Base-by-base conservation (phyloP, 2,113 vertebrate species). In the Lota lota region DNA sequence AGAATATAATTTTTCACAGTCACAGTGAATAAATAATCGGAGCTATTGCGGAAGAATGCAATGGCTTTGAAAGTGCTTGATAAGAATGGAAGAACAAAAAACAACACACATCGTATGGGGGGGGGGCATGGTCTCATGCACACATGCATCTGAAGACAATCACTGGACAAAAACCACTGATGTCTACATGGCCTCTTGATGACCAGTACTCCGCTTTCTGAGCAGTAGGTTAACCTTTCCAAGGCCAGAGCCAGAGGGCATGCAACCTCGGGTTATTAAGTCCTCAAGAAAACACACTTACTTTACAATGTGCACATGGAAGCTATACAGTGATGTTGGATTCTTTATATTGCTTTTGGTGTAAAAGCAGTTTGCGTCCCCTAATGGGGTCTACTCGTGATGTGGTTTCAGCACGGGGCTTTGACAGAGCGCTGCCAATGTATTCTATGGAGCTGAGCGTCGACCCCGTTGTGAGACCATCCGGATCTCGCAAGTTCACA, bases 41-140 rank as follows among this genome's bases (percentile, higher is more conserved):
- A 83, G 79, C 86, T 89, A 88, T 87, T 90, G 89, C 89, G 15
- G 78, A 71, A 69, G 84, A 85, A 88, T 88, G 77, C n/a, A 54
- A 72, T 88, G 84, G 83, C 80, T 87, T 81, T 40, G 5, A 78
- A 83, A 79, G 83, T 87, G 85, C 76, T 75, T 69, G 40, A 73
- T 21, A 81, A 84, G 68, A 36, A 24, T 80, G 15, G 20, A 86
- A 79, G 72, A 22, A 80, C 22, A 19, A 5, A 59, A 68, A n/a
- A 8, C 7, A 73, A 18, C 19, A 33, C 54, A 47, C 36, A 17
- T 79, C 66, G 62, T 85, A 77, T 85, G 87, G 87, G 78, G 66
- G 51, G 62, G 63, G 74, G 0, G 65, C 57, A 56, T 64, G 53
- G 53, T 56, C 53, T n/a, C 86, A 76, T 79, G 74, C 22, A 53